A percentile compares a stretch with the other conserved stretches of the same genome.
These are phyloP conservation scores for Xiphophorus hellerii DNA, from an alignment of 2,113 vertebrate genomes.

Conservation along the genomic window DNA sequence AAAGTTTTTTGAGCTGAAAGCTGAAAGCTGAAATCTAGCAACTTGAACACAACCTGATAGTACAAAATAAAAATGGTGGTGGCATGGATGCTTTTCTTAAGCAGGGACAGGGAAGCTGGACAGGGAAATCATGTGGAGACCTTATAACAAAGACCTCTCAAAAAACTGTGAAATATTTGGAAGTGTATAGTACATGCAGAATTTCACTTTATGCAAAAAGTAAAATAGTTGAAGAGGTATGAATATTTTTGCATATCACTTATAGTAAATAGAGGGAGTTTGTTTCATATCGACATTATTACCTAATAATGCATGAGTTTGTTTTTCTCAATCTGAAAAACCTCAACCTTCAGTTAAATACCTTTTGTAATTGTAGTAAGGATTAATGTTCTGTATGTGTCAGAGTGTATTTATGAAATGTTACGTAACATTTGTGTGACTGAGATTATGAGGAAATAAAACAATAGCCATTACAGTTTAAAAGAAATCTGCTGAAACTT, in stretches of 20 bases:
- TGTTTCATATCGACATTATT: too few relatives aligned
- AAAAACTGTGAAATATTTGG: not conserved
- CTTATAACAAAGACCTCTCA: too few relatives aligned
- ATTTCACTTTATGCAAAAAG: not conserved
- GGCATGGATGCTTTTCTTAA: too few relatives aligned
- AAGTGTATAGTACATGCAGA: not conserved
- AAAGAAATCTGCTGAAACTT: constrained; percentile 69
- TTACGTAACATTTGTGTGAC: constrained; percentile 40
- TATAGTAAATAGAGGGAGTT: not conserved
- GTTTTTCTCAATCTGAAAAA: not conserved
- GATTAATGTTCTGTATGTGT: not conserved
- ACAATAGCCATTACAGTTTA: constrained; percentile 17
- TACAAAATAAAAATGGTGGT: too few relatives aligned
- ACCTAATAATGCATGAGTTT: too few relatives aligned
- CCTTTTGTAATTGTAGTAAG: rapidly evolving
- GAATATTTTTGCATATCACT: not conserved
- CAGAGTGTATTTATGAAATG: not conserved
- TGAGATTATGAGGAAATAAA: constrained; percentile 57
- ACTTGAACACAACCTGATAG: not conserved
- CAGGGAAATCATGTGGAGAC: too few relatives aligned
- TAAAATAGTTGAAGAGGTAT: not conserved
- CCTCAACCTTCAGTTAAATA: not conserved
- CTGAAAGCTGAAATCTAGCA: too few relatives aligned
- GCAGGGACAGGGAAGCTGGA: too few relatives aligned
- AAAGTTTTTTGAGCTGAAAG: too few relatives aligned